A percentile compares a stretch with the other conserved stretches of the same genome.
Evolutionary conservation across 2,797 vertebrate species (phyloP).

Genomic region (Brachymystax lenok): DNA sequence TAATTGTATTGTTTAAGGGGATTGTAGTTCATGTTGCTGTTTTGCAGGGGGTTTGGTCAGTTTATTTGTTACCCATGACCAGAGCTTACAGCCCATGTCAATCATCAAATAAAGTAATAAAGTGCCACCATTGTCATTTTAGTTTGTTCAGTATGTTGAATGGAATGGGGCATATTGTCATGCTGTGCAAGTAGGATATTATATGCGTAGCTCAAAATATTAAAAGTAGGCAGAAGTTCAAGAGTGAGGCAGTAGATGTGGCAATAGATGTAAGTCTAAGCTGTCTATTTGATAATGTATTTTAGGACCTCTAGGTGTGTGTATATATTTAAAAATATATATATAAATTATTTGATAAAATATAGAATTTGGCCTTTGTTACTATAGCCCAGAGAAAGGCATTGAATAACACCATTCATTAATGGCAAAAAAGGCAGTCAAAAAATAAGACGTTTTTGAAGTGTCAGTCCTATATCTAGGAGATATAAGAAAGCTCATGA

Average conservation of each 20-base stretch:
- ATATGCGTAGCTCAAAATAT: not conserved
- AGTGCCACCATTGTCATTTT: not conserved
- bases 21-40: not conserved
- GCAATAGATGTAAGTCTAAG: not conserved
- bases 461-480: too few species aligned
- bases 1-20: not conserved
- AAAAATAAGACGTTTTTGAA: too few species aligned
- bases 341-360: too few species aligned
- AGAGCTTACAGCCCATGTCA: not conserved
- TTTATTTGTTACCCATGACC: conserved; percentile 2
- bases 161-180: not conserved
- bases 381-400: too few species aligned
- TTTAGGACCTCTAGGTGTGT: too few species aligned
- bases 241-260: not conserved
- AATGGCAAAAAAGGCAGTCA: too few species aligned
- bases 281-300: too few species aligned
- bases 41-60: not conserved
- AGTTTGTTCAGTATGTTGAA: not conserved
- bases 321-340: too few species aligned
- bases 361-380: too few species aligned
- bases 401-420: too few species aligned
- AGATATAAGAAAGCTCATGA: too few species aligned
- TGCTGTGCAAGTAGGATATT: not conserved
- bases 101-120: conserved; percentile 58
- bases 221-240: not conserved